These are phyloP conservation scores for Catocala nupta DNA, from an alignment of 2,888 invertebrate genomes.

Conservation along the genomic window DNA sequence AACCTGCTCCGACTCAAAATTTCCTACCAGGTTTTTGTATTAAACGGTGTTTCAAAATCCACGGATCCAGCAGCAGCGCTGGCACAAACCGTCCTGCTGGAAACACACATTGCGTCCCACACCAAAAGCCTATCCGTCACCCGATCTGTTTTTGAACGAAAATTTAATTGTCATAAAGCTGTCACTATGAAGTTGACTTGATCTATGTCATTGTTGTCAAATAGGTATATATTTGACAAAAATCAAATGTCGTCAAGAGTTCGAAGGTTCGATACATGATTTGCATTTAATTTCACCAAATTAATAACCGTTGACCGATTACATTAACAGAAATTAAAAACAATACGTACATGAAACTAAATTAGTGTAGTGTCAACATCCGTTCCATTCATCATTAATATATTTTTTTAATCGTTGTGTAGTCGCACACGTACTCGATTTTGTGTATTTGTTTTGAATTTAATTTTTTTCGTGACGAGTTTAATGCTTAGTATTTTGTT, in stretches of 20 bases:
- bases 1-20: too few relatives aligned
- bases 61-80: too few relatives aligned
- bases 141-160: slow-evolving; percentile 36
- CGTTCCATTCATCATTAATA: slow-evolving; percentile 32
- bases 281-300: slow-evolving; percentile 37
- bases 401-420: slow-evolving; percentile 25
- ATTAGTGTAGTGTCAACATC: slow-evolving; percentile 30
- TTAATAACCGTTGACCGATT: slow-evolving; percentile 26
- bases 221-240: slow-evolving; percentile 16
- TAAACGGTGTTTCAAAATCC: too few relatives aligned
- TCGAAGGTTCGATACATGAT: slow-evolving; percentile 58
- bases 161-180: slow-evolving; percentile 13
- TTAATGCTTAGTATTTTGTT: slow-evolving; percentile 32
- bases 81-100: too few relatives aligned
- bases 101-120: too few relatives aligned
- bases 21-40: too few relatives aligned
- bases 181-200: slow-evolving; percentile 19
- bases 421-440: slow-evolving; percentile 24
- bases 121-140: too few relatives aligned
- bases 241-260: slow-evolving; percentile 60
- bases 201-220: slow-evolving; percentile 4
- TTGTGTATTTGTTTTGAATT: slow-evolving; percentile 27
- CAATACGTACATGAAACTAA: slow-evolving; percentile 11
- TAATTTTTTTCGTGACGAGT: slow-evolving; percentile 5
- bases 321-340: slow-evolving; percentile 28